Conservation (phyloP, 2,797 vertebrate species). For the Nyctalus aviator region DNA sequence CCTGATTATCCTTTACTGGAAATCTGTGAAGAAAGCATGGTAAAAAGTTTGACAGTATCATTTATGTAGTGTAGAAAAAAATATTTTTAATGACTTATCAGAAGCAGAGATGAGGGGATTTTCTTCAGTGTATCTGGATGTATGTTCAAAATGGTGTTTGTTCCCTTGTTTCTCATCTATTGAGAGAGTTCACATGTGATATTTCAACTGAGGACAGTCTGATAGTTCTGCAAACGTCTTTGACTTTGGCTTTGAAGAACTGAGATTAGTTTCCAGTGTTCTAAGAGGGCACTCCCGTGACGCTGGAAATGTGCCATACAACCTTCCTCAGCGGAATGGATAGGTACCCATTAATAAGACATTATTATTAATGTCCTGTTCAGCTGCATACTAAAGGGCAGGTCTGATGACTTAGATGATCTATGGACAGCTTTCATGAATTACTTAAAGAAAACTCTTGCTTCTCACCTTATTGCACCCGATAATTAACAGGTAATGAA, state of each 20-base stretch:
- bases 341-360: slow-evolving; percentile 78
- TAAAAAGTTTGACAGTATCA: slow-evolving; percentile 42
- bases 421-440: slow-evolving; percentile 76
- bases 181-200: neutral
- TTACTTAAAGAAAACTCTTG: slow-evolving; percentile 72
- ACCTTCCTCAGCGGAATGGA: slow-evolving; percentile 68
- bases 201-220: neutral
- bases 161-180: neutral
- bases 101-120: neutral
- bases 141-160: neutral
- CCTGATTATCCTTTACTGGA: slow-evolving; percentile 6
- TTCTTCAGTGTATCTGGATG: slow-evolving; percentile 2
- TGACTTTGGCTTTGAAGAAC: slow-evolving; percentile 37
- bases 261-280: neutral
- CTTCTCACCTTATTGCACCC: slow-evolving; percentile 24
- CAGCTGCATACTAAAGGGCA: slow-evolving; percentile 39
- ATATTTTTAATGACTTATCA: slow-evolving; percentile 21
- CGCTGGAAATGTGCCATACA: slow-evolving; percentile 30
- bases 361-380: slow-evolving; percentile 80
- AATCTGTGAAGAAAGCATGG: neutral
- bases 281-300: neutral
- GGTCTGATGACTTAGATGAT: slow-evolving; percentile 68
- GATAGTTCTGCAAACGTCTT: neutral
- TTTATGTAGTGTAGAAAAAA: slow-evolving; percentile 25
- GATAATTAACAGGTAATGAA: slow-evolving; percentile 47